phyloP scores from a whole-genome alignment of 2,113 vertebrate species.

The Ceyx margarethae region DNA sequence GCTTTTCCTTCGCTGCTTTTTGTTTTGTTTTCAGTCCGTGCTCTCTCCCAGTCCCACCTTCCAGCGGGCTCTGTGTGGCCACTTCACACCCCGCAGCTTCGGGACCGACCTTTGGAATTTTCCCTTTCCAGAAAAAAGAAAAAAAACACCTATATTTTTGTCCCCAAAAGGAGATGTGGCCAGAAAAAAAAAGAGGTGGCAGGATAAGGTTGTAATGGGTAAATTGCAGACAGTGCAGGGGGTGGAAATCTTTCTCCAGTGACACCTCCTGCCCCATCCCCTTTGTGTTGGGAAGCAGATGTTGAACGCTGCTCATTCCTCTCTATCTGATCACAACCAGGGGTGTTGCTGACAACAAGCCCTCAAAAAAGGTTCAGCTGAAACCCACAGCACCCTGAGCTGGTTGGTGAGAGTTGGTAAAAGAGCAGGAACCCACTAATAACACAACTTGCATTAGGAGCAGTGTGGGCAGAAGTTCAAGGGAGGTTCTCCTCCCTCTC shows the following conservation, averaged over 20 bases:
- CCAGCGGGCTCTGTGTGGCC: not conserved
- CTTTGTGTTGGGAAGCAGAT: fast-evolving
- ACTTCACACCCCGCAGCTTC: fast-evolving
- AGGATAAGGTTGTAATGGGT: not conserved
- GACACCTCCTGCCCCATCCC: not conserved
- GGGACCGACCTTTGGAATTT: not conserved
- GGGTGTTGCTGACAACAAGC: not conserved
- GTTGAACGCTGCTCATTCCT: fast-evolving
- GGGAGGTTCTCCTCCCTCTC: no score
- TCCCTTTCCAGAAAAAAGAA: not conserved
- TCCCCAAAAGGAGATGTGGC: not conserved
- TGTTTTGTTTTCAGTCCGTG: no score
- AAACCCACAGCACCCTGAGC: not conserved
- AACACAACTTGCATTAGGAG: not conserved
- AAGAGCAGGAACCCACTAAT: not conserved
- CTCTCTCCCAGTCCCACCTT: not conserved
- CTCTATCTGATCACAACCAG: fast-evolving
- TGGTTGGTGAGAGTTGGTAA: not conserved
- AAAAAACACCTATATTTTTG: fast-evolving
- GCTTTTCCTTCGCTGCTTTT: no score
- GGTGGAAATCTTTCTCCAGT: not conserved
- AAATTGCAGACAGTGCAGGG: not conserved
- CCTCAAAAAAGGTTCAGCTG: no score
- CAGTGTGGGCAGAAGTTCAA: no score
- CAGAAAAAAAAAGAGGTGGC: not conserved